phyloP scores from a whole-genome alignment of 2,888 invertebrate genomes.

The Cabera pusaria region DNA sequence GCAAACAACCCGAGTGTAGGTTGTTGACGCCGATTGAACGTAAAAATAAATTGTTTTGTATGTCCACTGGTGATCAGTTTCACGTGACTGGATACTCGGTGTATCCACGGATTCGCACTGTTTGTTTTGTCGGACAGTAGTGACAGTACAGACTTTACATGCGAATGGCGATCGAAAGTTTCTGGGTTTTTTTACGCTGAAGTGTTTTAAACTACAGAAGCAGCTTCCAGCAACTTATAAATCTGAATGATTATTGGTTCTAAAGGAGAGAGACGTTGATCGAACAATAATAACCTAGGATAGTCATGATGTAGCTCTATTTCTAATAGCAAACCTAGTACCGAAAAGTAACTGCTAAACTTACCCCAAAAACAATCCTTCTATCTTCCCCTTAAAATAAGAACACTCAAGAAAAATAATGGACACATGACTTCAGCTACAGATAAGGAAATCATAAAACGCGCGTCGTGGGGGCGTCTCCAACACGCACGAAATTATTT shows the following conservation, averaged over 20 bases:
- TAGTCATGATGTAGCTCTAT: too few relatives aligned
- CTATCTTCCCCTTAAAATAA: constrained; percentile 17
- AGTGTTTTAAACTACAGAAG: too few relatives aligned
- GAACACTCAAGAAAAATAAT: constrained; percentile 25
- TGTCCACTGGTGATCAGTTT: constrained; percentile 23
- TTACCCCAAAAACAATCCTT: too few relatives aligned
- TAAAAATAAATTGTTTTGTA: constrained; percentile 51
- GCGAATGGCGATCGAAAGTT: constrained; percentile 6
- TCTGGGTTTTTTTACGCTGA: too few relatives aligned
- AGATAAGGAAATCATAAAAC: constrained; percentile 33
- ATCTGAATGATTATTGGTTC: too few relatives aligned
- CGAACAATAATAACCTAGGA: too few relatives aligned
- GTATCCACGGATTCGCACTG: constrained; percentile 7
- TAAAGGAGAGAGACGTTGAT: too few relatives aligned
- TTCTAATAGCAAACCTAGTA: too few relatives aligned
- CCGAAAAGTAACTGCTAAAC: too few relatives aligned
- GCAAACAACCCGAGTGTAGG: constrained; percentile 26
- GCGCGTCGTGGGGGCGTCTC: constrained; percentile 14
- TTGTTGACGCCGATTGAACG: constrained; percentile 47
- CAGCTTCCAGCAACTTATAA: too few relatives aligned
- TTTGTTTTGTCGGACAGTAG: constrained; percentile 7
- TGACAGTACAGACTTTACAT: too few relatives aligned
- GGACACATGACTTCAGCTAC: constrained; percentile 20
- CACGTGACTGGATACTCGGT: too few relatives aligned
- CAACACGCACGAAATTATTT: constrained; percentile 30